Evolutionary conservation across 2,888 invertebrate genomes (phyloP).

Genomic region (Caenorhabditis sp.): DNA sequence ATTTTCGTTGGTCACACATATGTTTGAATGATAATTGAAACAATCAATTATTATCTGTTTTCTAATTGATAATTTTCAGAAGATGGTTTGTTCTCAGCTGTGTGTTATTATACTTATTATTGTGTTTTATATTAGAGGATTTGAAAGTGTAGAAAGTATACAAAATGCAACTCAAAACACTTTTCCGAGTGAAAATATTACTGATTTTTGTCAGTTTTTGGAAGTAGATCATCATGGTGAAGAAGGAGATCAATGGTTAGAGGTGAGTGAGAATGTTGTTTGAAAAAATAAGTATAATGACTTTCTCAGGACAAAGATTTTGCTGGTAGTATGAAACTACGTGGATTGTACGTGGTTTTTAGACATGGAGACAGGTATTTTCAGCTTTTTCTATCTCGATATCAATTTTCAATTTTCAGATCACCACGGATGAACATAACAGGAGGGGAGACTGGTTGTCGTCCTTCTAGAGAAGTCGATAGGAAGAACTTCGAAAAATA

Average conservation of each 20-base stretch:
- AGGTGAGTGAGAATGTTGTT: slow-evolving; percentile 36
- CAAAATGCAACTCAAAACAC: no score
- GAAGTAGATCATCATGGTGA: slow-evolving; percentile 51
- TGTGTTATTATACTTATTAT: no score
- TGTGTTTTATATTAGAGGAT: no score
- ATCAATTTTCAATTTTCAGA: no score
- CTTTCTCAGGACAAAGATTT: no score
- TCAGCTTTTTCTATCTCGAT: no score
- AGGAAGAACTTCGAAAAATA: slow-evolving; percentile 45
- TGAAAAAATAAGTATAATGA: slow-evolving; percentile 6
- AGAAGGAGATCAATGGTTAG: slow-evolving; percentile 48
- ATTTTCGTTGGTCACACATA: no score
- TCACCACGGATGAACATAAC: slow-evolving; percentile 25
- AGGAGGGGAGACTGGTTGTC: slow-evolving; percentile 41
- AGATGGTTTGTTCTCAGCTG: no score
- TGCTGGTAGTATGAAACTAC: slow-evolving; percentile 15
- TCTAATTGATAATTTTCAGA: no score
- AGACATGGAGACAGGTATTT: slow-evolving; percentile 42
- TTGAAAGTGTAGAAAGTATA: no score
- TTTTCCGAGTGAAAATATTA: slow-evolving; percentile 17
- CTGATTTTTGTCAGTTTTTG: slow-evolving; percentile 60
- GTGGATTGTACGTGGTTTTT: slow-evolving; percentile 55
- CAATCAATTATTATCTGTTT: no score
- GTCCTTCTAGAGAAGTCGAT: slow-evolving; percentile 45
- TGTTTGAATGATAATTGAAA: no score